Evolutionary conservation across 1,140 invertebrate genomes (phyloP), one percentile per base, ranked within the genome.

Genomic region (Hyles euphorbiae): DNA sequence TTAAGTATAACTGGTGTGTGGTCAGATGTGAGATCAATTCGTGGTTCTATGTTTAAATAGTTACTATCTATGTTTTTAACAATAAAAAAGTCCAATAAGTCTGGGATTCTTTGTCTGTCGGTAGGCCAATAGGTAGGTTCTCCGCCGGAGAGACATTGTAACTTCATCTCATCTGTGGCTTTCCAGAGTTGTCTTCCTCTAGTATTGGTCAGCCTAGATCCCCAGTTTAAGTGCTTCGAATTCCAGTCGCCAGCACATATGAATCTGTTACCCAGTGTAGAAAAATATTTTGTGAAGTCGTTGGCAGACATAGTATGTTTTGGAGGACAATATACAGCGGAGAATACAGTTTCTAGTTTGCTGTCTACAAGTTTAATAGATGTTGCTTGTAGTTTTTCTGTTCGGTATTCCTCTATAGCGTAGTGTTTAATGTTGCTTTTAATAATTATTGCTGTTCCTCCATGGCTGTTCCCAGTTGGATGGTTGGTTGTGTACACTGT

Each of bases 301-400:
- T 58, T 44, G 2, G 22, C 45, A 8, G 10, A 32, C 6, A 62
- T 64, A 32, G 5, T 54, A n/a, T 62, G 56, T 40, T 34, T 54
- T 33, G 68, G 61, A 9, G 68, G 68, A 45, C 64, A 67, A 33
- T 70, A 65, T 1, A 63, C 34, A 36, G 67, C 54, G 32, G 60
- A 45, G 44, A 7, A 45, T 8, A 45, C 7, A 45, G 7, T n/a
- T 45, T 45, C 7, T 45, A n/a, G n/a, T n/a, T 22, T 22, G 22
- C 22, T 22, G 22, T 22, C 22, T 22, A 22, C 22, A 22, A 22
- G 22, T 22, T 22, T 22, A 22, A 22, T 22, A 22, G 22, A 22
- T 22, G 0, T 22, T 22, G 22, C 22, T 22, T 22, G 22, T 22
- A 22, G 22, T 22, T 22, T n/a, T n/a, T 22, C 22, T 22, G 22